Conservation (phyloP, 1,140 invertebrate genomes). For the Apocrypta bakeri region DNA sequence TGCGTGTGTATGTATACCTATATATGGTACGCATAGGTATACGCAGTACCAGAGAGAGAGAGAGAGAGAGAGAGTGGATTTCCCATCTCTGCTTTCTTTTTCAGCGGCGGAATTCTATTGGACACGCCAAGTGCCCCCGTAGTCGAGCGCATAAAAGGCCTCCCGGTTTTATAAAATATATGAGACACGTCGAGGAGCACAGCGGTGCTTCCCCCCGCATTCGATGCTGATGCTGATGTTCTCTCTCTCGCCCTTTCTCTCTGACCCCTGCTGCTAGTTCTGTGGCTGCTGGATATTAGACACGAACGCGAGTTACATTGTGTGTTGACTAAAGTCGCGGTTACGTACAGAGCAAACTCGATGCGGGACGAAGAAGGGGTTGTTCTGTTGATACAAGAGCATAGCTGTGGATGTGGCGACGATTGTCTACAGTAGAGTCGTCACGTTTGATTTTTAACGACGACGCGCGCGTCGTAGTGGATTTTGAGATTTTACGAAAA, state of each 20-base stretch:
- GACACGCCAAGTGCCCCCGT: slow-evolving; percentile 67
- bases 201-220: slow-evolving; percentile 8
- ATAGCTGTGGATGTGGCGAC: too few species aligned
- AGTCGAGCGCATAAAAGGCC: slow-evolving; percentile 65
- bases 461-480: too few species aligned
- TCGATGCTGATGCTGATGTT: too few species aligned
- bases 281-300: not conserved
- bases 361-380: slow-evolving; percentile 13
- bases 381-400: too few species aligned
- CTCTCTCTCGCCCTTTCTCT: not conserved
- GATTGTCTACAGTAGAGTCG: too few species aligned
- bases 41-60: not conserved
- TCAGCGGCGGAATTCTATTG: slow-evolving; percentile 62
- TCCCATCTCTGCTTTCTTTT: slow-evolving; percentile 56
- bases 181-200: not conserved
- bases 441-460: too few species aligned
- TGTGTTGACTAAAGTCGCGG: slow-evolving; percentile 49
- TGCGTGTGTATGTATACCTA: too few species aligned
- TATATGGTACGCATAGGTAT: not conserved
- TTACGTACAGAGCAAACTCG: slow-evolving; percentile 54
- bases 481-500: too few species aligned
- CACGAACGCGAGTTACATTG: slow-evolving; percentile 42
- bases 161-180: slow-evolving; percentile 65
- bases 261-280: not conserved
- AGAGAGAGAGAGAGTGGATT: not conserved